phyloP scores from a whole-genome alignment of 2,888 invertebrate species.

The Scaeva pyrastri region DNA sequence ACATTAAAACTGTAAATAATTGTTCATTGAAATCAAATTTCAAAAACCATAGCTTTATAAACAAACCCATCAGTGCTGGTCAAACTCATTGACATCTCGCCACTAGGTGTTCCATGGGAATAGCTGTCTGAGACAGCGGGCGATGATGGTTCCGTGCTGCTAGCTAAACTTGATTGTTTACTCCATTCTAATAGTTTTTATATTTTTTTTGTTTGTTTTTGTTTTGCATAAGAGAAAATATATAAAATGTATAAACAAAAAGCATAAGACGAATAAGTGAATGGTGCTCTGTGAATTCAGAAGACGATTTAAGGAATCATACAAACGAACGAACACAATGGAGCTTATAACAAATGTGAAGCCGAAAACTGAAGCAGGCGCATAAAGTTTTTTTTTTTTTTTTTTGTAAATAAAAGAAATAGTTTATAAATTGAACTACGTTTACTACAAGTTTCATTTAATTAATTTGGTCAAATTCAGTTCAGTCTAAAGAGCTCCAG shows the following conservation, averaged over 20 bases:
- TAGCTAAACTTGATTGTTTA: slow-evolving; percentile 91
- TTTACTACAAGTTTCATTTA: slow-evolving; percentile 7
- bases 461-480: slow-evolving; percentile 27
- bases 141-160: slow-evolving; percentile 90
- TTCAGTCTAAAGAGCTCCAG: slow-evolving; percentile 38
- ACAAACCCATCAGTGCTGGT: slow-evolving; percentile 87
- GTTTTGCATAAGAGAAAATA: slow-evolving; percentile 46
- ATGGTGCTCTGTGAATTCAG: slow-evolving; percentile 10
- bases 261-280: slow-evolving; percentile 21
- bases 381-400: slow-evolving; percentile 2
- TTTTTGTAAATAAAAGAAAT: slow-evolving; percentile 12
- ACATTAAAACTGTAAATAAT: slow-evolving; percentile 78
- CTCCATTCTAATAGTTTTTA: slow-evolving; percentile 88
- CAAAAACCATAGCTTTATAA: slow-evolving; percentile 23
- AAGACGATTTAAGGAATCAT: background rate
- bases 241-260: slow-evolving; percentile 13
- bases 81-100: slow-evolving; percentile 87
- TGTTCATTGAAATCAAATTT: too few species aligned
- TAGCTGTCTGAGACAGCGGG: slow-evolving; percentile 88
- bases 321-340: slow-evolving; percentile 46
- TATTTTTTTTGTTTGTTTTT: slow-evolving; percentile 58
- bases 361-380: slow-evolving; percentile 49
- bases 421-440: slow-evolving; percentile 14
- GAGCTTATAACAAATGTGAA: slow-evolving; percentile 49
- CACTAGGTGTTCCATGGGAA: slow-evolving; percentile 85